These are phyloP conservation scores for Alexandromys fortis DNA, from an alignment of 2,113 vertebrate genomes.

Conservation along the genomic window DNA sequence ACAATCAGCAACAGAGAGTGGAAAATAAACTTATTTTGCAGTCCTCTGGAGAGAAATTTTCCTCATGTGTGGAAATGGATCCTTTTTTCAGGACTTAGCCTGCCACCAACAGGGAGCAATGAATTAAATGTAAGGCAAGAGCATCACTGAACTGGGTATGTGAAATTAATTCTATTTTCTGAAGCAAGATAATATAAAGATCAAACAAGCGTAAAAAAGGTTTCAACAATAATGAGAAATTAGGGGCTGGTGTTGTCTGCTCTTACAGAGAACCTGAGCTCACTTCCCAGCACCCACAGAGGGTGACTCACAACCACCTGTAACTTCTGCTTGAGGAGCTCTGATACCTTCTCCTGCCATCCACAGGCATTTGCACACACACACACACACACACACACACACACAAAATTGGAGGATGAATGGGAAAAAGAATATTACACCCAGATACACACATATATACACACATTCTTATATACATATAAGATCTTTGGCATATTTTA, in stretches of 20 bases:
- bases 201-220: not conserved
- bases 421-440: slow-evolving; percentile 49
- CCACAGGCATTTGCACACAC: not conserved
- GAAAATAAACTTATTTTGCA: not conserved
- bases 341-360: not conserved
- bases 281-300: not conserved
- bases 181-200: not conserved
- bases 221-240: slow-evolving; percentile 63
- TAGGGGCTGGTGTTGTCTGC: not conserved
- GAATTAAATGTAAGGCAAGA: slow-evolving; percentile 59
- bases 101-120: not conserved
- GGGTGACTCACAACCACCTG: not conserved
- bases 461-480: not conserved
- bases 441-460: not conserved
- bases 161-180: slow-evolving; percentile 80
- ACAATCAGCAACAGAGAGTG: not conserved
- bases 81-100: not conserved
- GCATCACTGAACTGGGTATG: slow-evolving; percentile 56
- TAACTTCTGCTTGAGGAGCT: not conserved
- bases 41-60: not conserved
- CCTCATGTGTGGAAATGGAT: not conserved
- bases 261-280: not conserved
- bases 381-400: not conserved
- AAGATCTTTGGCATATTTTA: not conserved
- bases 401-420: slow-evolving; percentile 46